Evolutionary conservation across 2,888 invertebrate species (phyloP), one percentile per base, ranked within the genome.

Genomic region (Tetragonula carbonaria): DNA sequence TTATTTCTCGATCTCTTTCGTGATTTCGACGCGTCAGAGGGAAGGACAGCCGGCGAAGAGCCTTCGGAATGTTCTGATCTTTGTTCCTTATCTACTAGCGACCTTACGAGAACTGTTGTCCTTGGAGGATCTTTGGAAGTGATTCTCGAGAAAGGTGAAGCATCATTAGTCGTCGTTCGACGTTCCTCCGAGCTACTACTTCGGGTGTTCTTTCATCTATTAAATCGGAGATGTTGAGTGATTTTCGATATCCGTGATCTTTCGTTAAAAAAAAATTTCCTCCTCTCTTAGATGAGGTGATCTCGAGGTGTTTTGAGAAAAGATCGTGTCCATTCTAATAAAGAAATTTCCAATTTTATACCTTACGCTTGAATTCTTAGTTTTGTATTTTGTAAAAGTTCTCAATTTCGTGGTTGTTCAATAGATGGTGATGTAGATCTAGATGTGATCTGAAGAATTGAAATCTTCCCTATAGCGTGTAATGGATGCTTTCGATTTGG

Each of bases 111-210:
- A 73, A 63, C 51, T 68, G 50, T 55, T 57, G 79, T 82, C 85
- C 80, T 84, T 84, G 82, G 68, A 21, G 18, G 71, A 81, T 79
- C 72, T 72, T 80, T 78, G 84, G 75, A 67, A 84, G 74, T 63
- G 74, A 71, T 82, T 76, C 80, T 72, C 66, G 75, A 65, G 78
- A 82, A 82, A 86, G 84, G 76, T 84, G 81, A 76, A 85, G 79
- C 67, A 73, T 70, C 62, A 73, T 63, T 80, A 82, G 87, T 91
- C 74, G 87, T 91, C 74, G 84, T 67, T 72, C 67, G 38, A 51
- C 63, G 85, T 67, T 75, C 59, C 80, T 65, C 80, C 76, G 23
- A 73, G 74, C 65, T 50, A 38, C n/a, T 45, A 62, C 85, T 78
- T 86, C 86, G 85, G 70, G 33, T 70, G 28, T 74, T 18, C 50